phyloP scores from a whole-genome alignment of 2,113 vertebrate genomes.

The Mustela lutreola region DNA sequence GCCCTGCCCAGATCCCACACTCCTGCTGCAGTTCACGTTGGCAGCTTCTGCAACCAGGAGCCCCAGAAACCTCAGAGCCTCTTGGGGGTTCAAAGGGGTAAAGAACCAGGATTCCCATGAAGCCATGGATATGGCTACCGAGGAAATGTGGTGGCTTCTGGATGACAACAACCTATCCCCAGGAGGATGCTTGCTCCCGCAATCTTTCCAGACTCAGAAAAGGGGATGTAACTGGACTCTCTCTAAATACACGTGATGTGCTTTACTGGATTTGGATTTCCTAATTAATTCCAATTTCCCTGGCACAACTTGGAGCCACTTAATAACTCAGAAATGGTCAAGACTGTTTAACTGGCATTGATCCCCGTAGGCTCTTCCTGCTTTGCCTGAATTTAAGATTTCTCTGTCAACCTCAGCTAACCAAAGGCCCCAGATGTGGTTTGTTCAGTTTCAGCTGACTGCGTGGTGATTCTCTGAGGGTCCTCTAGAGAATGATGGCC shows the following conservation, averaged over 20 bases:
- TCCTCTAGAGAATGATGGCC: background rate
- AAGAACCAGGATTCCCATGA: background rate
- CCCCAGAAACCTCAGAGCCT: background rate
- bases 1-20: background rate
- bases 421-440: background rate
- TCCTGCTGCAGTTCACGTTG: accelerated
- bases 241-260: background rate
- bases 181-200: background rate
- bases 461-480: background rate
- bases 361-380: constrained; percentile 66
- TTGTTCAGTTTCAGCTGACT: background rate
- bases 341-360: constrained; percentile 68
- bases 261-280: background rate
- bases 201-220: background rate
- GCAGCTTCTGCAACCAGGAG: background rate
- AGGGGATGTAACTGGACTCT: background rate
- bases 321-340: constrained; percentile 70
- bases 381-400: constrained; percentile 76
- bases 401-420: constrained; percentile 47
- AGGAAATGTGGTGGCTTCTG: background rate
- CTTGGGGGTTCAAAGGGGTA: background rate
- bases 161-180: background rate
- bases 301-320: constrained; percentile 55
- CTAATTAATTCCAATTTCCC: constrained; percentile 67
- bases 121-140: background rate